phyloP scores from a whole-genome alignment of 2,797 vertebrate species.

The Lutjanus argentimaculatus region DNA sequence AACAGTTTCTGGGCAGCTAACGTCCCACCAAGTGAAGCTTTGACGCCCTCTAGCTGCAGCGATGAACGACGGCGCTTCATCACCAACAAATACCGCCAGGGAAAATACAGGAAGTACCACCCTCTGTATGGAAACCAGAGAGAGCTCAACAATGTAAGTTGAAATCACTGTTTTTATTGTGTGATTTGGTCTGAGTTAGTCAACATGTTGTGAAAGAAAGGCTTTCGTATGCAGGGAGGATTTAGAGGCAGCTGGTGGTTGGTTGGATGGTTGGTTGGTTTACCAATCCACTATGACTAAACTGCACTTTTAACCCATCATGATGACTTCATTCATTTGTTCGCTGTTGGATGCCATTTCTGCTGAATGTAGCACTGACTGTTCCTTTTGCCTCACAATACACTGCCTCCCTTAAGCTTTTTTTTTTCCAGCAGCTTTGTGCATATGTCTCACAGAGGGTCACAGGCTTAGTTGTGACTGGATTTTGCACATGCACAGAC shows the following conservation, averaged over 20 bases:
- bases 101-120: constrained; percentile 96
- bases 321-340: background rate
- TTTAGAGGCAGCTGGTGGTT: background rate
- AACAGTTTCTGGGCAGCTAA: constrained; percentile 97
- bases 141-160: constrained; percentile 93
- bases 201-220: background rate
- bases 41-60: constrained; percentile 85
- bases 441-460: constrained; percentile 4
- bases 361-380: background rate
- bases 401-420: background rate
- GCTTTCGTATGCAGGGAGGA: background rate
- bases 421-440: background rate
- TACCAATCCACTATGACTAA: background rate
- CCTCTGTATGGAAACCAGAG: constrained; percentile 93
- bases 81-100: constrained; percentile 93
- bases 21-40: constrained; percentile 93
- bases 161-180: background rate
- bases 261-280: constrained; percentile 3
- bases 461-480: constrained; percentile 7
- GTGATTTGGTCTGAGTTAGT: background rate
- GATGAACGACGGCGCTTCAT: constrained; percentile 89
- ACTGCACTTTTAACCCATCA: background rate
- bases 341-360: background rate
- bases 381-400: background rate
- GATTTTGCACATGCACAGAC: background rate